Base-by-base conservation (phyloP, 2,888 invertebrate species). In the Crocallis elinguaria region DNA sequence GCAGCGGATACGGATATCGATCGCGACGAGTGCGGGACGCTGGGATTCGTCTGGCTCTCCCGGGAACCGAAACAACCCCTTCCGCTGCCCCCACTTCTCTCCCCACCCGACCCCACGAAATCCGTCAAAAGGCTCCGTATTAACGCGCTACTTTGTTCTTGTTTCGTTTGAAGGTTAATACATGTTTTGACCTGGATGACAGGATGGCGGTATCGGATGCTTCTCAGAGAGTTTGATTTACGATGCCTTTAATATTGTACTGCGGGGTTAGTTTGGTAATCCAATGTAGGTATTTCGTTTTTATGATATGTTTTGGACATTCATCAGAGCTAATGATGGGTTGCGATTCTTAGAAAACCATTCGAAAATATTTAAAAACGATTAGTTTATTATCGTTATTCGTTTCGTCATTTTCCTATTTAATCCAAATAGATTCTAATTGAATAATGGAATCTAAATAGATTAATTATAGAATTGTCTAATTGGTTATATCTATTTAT, bases 161-260 rank as follows among this genome's bases (percentile, higher is more conserved):
- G 85, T 89, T 88, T 86, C 82, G 84, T 89, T 89, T 90, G 88
- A 90, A 91, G 88, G 90, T 90, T 91, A 90, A 88, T 85, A 82
- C 83, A 79, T 76, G 76, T 82, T 84, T 79, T 79, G 80, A 83
- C 81, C 79, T 77, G 77, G 70, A 75, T 76, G 70, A 75, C 73
- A 69, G 63, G 64, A 62, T 67, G 27, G 42, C 33, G 66, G 57
- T 60, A 56, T 54, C 45, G 19, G 30, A 13, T 44, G 57, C 49
- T 55, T 39, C 37, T 50, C 57, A 59, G 53, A 66, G 53, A 41
- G 46, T 49, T 62, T 56, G 57, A 30, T 35, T 61, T 53, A 38
- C 38, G 37, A 52, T 37, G 8, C 19, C 21, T 48, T 42, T 27
- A 16, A 3, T 21, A 41, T 17, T 29, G 12, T 19, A 17, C 21